Evolutionary conservation across 2,888 invertebrate species (phyloP).

Genomic region (Minunthozetes semirufus): DNA sequence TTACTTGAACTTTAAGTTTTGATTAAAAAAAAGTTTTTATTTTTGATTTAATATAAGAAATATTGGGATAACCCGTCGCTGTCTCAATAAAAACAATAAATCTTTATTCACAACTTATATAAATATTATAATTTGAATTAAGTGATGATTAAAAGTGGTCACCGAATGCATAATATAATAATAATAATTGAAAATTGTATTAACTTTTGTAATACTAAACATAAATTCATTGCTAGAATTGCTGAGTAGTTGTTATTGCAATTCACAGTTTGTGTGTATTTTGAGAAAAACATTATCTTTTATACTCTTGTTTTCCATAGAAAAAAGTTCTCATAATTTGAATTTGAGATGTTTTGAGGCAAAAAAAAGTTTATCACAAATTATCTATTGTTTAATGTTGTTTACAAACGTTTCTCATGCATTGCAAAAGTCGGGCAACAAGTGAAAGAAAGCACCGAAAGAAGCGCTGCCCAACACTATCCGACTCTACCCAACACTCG

Average conservation of each 20-base stretch:
- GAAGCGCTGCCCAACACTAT: neutral
- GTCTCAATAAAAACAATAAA: too few species aligned
- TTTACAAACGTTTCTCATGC: conserved; percentile 22
- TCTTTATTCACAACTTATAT: too few species aligned
- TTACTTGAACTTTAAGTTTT: too few species aligned
- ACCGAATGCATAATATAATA: neutral
- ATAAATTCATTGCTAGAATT: neutral
- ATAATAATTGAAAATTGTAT: neutral
- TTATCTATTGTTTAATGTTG: conserved; percentile 18
- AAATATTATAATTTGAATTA: too few species aligned
- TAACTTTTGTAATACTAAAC: neutral
- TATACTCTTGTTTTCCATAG: neutral
- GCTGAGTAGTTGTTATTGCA: neutral
- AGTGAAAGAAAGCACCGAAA: conserved; percentile 3
- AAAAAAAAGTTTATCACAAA: conserved; percentile 23
- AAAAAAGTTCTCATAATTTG: neutral
- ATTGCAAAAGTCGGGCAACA: conserved; percentile 28
- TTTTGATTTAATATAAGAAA: too few species aligned
- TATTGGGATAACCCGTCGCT: too few species aligned
- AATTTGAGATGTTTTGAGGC: neutral
- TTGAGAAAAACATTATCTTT: neutral
- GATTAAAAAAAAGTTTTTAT: too few species aligned
- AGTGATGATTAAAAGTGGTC: neutral
- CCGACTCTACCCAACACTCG: neutral
- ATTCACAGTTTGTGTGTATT: neutral